Evolutionary conservation across 2,888 invertebrate species (phyloP).

Genomic region (Tridacna gigas): DNA sequence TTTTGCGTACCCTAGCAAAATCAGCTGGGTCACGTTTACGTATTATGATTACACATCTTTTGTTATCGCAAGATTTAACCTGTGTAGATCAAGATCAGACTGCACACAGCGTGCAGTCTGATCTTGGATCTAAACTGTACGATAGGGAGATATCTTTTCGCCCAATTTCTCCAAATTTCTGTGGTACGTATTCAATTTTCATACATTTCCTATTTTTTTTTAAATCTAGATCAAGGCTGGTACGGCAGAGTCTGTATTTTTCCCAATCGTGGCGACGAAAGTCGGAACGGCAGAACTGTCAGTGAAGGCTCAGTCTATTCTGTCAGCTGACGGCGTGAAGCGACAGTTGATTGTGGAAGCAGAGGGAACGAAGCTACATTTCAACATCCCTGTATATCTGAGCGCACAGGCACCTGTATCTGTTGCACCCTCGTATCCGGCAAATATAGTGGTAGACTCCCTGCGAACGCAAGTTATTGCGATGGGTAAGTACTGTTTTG

Average conservation of each 20-base stretch:
- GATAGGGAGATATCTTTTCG: too few species aligned
- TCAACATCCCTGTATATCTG: slow-evolving; percentile 71
- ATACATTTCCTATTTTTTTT: too few species aligned
- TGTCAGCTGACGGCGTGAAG: slow-evolving; percentile 58
- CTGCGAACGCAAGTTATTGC: slow-evolving; percentile 88
- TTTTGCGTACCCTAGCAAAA: too few species aligned
- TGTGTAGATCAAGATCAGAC: too few species aligned
- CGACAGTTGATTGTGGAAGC: slow-evolving; percentile 66
- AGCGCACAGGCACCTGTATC: slow-evolving; percentile 82
- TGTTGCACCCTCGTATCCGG: slow-evolving; percentile 90
- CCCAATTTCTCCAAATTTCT: too few species aligned
- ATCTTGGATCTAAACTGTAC: too few species aligned
- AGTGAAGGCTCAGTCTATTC: slow-evolving; percentile 55
- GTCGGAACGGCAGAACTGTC: slow-evolving; percentile 53
- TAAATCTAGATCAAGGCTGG: slow-evolving; percentile 50
- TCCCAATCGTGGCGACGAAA: slow-evolving; percentile 55
- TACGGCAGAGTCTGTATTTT: slow-evolving; percentile 51
- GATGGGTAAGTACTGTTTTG: slow-evolving; percentile 74
- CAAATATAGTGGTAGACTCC: slow-evolving; percentile 88
- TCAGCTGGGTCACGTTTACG: too few species aligned
- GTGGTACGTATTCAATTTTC: too few species aligned
- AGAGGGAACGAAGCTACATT: slow-evolving; percentile 74
- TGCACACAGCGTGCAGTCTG: too few species aligned
- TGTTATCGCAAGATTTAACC: too few species aligned
- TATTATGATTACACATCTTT: too few species aligned